A percentile compares a stretch with the other conserved stretches of the same genome.
phyloP scores from a whole-genome alignment of 2,888 invertebrate genomes.

The Eumerus sabulonum region DNA sequence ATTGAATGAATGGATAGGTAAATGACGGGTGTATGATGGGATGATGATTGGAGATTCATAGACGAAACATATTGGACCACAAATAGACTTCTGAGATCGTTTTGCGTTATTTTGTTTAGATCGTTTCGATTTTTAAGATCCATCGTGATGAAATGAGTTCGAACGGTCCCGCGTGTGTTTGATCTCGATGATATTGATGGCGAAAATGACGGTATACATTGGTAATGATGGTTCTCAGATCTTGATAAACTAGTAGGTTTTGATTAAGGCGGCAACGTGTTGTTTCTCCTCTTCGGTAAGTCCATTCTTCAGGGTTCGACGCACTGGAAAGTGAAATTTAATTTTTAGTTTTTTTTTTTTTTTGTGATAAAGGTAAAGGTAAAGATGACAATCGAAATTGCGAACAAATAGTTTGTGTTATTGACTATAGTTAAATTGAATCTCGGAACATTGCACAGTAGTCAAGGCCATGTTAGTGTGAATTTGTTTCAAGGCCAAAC shows the following conservation, averaged over 20 bases:
- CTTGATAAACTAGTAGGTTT: conserved; percentile 81
- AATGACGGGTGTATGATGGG: conserved; percentile 11
- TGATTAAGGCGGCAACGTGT: conserved; percentile 86
- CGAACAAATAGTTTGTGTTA: no score
- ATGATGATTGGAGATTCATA: conserved; percentile 16
- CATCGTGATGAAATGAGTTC: conserved; percentile 38
- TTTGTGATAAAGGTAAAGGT: not conserved
- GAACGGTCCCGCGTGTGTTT: conserved; percentile 53
- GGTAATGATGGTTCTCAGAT: conserved; percentile 11
- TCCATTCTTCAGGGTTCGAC: conserved; percentile 89
- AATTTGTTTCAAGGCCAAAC: no score
- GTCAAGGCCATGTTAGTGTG: no score
- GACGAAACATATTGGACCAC: conserved; percentile 42
- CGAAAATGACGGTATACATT: conserved; percentile 71
- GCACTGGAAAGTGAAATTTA: conserved; percentile 81
- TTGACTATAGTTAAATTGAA: no score
- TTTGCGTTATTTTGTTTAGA: conserved; percentile 39
- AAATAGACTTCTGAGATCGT: conserved; percentile 62
- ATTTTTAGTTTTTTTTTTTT: not conserved
- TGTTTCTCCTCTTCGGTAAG: conserved; percentile 90
- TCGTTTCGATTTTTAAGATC: conserved; percentile 57
- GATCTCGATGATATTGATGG: conserved; percentile 71
- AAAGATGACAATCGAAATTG: conserved; percentile 37
- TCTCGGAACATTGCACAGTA: no score
- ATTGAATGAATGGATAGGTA: conserved; percentile 24